phyloP scores from a whole-genome alignment of 2,888 invertebrate species.

The Parnassius glacialis region DNA sequence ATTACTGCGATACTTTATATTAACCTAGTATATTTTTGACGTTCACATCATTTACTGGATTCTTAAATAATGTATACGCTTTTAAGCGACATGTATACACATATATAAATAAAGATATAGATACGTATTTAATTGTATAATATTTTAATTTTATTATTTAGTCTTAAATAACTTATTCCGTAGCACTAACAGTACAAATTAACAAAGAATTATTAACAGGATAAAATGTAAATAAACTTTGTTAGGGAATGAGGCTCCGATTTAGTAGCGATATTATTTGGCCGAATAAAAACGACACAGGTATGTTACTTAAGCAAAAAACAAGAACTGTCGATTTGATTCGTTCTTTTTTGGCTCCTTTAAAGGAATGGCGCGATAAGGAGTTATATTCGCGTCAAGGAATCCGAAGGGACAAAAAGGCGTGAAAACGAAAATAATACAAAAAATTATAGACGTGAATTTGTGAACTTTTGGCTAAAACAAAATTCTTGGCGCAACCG shows the following conservation, averaged over 20 bases:
- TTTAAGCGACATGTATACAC: no score
- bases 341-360: conserved; percentile 70
- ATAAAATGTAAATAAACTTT: conserved; percentile 29
- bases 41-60: no score
- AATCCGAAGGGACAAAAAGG: conserved; percentile 76
- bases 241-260: conserved; percentile 25
- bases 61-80: no score
- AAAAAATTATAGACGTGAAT: conserved; percentile 78
- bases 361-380: conserved; percentile 78
- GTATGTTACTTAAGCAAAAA: conserved; percentile 66
- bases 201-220: conserved; percentile 11
- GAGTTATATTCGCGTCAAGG: conserved; percentile 78
- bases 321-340: conserved; percentile 62
- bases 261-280: conserved; percentile 51
- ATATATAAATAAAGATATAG: no score
- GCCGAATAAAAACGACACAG: conserved; percentile 56
- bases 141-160: no score
- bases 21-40: neutral
- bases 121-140: no score
- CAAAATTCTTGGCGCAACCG: conserved; percentile 78
- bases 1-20: neutral
- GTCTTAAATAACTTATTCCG: no score
- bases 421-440: conserved; percentile 80
- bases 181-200: no score
- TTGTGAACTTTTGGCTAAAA: conserved; percentile 80